Percentiles rank a stretch among this genome's conserved stretches.
Conservation (phyloP, 1,140 invertebrate species). For the Diachasma alloeum region DNA sequence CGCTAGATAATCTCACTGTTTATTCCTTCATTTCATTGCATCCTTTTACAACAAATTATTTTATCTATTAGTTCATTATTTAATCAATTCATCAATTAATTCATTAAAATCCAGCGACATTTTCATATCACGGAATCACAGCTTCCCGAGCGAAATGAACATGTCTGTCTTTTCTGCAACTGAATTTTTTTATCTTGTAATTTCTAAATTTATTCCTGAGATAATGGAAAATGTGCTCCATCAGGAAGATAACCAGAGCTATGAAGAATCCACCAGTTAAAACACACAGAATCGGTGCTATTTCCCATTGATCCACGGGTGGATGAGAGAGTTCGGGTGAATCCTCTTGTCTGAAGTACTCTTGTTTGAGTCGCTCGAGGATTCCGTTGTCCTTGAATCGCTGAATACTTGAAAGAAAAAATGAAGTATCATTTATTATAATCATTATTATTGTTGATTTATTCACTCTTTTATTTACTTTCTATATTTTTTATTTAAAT, state of each 20-base stretch:
- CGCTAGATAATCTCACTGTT: too few species aligned
- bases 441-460: too few species aligned
- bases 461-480: too few species aligned
- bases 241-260: not conserved
- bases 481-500: too few species aligned
- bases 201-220: not conserved
- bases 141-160: not conserved
- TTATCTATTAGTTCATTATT: too few species aligned
- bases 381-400: slow-evolving; percentile 33
- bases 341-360: slow-evolving; percentile 1
- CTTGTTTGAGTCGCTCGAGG: slow-evolving; percentile 20
- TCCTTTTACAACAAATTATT: too few species aligned
- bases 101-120: too few species aligned
- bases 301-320: slow-evolving; percentile 19
- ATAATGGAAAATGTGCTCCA: not conserved
- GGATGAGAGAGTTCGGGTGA: not conserved
- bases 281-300: slow-evolving; percentile 27
- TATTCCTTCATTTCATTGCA: too few species aligned
- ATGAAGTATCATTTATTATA: too few species aligned
- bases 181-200: not conserved
- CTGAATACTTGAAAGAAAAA: slow-evolving; percentile 29
- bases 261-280: not conserved
- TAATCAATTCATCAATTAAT: too few species aligned
- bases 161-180: not conserved
- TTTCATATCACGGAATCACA: too few species aligned